Conservation (phyloP, 2,888 invertebrate species). For the Graphium colonna region DNA sequence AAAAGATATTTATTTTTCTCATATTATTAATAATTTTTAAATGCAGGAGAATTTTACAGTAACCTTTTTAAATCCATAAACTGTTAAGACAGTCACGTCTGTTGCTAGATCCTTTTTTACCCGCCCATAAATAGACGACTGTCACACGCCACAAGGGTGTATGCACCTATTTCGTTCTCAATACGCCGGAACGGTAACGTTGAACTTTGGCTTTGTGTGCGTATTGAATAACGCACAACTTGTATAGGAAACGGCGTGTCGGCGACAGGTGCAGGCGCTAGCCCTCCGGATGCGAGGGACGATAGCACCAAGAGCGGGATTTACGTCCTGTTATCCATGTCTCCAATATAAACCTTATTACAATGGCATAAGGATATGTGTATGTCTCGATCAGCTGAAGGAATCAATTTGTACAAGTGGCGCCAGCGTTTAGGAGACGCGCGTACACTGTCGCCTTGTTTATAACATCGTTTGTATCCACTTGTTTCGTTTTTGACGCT, state of each 20-base stretch:
- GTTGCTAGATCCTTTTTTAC: too few species aligned
- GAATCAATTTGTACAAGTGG: conserved; percentile 31
- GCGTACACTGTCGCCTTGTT: conserved; percentile 5
- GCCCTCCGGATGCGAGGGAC: conserved; percentile 38
- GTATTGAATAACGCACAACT: conserved; percentile 19
- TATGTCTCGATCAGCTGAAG: conserved; percentile 10
- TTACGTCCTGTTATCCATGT: neutral
- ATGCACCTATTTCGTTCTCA: too few species aligned
- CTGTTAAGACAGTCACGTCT: neutral
- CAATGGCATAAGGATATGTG: conserved; percentile 1
- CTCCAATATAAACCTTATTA: conserved; percentile 27
- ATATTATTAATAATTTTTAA: too few species aligned
- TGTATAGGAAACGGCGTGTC: conserved; percentile 33
- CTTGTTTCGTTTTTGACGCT: neutral
- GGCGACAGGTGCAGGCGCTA: conserved; percentile 61
- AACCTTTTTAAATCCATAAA: too few species aligned
- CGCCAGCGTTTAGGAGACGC: conserved; percentile 27
- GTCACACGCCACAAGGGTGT: too few species aligned
- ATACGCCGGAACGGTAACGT: conserved; percentile 1
- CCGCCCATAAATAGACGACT: too few species aligned
- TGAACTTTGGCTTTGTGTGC: conserved; percentile 27
- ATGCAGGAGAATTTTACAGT: too few species aligned
- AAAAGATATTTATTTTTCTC: too few species aligned
- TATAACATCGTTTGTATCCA: neutral
- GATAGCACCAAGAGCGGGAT: conserved; percentile 36